Percentiles rank a stretch among this genome's conserved stretches.
These are phyloP conservation scores for Acronicta aceris DNA, from an alignment of 2,888 invertebrate species.

Conservation along the genomic window DNA sequence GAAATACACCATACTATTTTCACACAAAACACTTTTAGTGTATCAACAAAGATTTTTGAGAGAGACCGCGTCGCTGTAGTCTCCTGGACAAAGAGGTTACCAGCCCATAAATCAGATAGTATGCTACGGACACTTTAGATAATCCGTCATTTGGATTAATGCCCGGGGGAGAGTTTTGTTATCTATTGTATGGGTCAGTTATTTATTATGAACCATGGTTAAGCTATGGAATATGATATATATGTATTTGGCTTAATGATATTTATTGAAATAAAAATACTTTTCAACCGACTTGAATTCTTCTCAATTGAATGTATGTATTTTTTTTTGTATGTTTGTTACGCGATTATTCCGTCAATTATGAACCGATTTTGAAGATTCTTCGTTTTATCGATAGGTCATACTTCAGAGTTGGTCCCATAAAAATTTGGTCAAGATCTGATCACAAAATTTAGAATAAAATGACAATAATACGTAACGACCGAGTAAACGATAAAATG, in stretches of 20 bases:
- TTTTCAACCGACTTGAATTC: no score
- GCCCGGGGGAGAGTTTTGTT: constrained; percentile 40
- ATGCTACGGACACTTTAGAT: constrained; percentile 52
- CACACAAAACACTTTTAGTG: constrained; percentile 26
- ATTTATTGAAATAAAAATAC: no score
- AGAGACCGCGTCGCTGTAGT: constrained; percentile 24
- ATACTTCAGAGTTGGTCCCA: no score
- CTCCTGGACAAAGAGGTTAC: constrained; percentile 46
- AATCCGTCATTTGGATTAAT: constrained; percentile 58
- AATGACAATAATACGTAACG: no score
- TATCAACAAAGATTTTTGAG: constrained; percentile 46
- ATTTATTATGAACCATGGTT: constrained; percentile 34
- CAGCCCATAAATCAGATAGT: constrained; percentile 52
- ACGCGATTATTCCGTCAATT: no score
- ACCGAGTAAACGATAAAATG: no score
- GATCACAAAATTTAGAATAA: no score
- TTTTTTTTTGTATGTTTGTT: no score
- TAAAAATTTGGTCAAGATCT: no score
- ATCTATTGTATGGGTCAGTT: constrained; percentile 38
- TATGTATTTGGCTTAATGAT: constrained; percentile 14
- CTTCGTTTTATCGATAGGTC: no score
- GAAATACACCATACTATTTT: constrained; percentile 16
- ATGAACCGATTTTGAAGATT: no score
- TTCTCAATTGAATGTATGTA: no score
- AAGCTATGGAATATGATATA: constrained; percentile 14